A percentile compares a stretch with the other conserved stretches of the same genome.
Evolutionary conservation across 1,140 invertebrate species (phyloP).

Genomic region (Melanaphis sacchari): DNA sequence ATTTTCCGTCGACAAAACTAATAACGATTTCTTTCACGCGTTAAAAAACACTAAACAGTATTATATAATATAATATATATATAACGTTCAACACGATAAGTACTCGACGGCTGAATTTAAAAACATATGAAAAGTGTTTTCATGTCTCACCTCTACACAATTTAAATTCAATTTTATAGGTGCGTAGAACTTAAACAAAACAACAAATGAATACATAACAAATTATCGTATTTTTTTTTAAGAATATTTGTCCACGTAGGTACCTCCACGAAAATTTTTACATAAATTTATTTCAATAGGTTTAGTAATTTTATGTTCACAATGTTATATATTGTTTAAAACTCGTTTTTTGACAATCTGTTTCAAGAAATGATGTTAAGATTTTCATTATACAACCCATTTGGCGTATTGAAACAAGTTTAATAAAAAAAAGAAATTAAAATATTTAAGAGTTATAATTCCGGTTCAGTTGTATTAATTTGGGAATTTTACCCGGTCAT

Average conservation of each 20-base stretch:
- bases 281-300: conserved; percentile 10
- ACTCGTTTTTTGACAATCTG: conserved; percentile 24
- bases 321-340: not conserved
- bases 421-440: conserved; percentile 26
- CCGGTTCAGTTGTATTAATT: not conserved
- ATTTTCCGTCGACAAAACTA: conserved; percentile 2
- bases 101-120: not conserved
- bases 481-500: not conserved
- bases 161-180: not conserved
- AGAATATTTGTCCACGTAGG: not conserved
- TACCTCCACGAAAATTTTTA: not conserved
- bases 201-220: not conserved
- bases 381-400: conserved; percentile 23
- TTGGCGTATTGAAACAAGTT: not conserved
- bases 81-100: not conserved
- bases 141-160: not conserved
- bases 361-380: not conserved
- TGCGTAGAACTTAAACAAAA: not conserved
- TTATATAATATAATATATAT: not conserved
- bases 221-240: not conserved
- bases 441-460: not conserved
- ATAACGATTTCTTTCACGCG: not conserved
- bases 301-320: not conserved
- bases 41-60: not conserved
- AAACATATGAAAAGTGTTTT: not conserved